Evolutionary conservation across 2,888 invertebrate species (phyloP).

Genomic region (Meiosimyza platycephala): DNA sequence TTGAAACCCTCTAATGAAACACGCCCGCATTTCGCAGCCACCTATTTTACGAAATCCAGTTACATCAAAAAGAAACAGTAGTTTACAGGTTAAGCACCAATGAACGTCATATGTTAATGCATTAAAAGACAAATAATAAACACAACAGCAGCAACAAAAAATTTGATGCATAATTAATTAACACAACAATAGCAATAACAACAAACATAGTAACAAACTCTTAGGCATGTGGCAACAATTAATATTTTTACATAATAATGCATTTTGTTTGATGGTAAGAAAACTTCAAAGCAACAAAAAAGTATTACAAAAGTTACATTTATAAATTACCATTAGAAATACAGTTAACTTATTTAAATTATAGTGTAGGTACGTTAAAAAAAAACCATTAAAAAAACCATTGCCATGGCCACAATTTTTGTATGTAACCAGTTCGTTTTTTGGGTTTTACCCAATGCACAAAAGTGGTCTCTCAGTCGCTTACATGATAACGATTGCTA

Average conservation of each 20-base stretch:
- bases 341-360: too few relatives aligned
- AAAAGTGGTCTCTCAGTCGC: conserved; percentile 48
- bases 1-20: too few relatives aligned
- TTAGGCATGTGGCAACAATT: conserved; percentile 15
- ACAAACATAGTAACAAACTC: too few relatives aligned
- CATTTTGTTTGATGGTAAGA: neutral
- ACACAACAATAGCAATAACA: too few relatives aligned
- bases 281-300: conserved; percentile 35
- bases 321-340: conserved; percentile 35
- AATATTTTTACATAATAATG: neutral
- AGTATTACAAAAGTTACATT: conserved; percentile 11
- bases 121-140: neutral
- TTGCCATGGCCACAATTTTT: conserved; percentile 55
- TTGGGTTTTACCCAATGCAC: neutral
- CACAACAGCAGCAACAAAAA: neutral
- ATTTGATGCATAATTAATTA: neutral
- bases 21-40: too few relatives aligned
- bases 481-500: conserved; percentile 36
- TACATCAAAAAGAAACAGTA: too few relatives aligned
- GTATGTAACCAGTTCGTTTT: conserved; percentile 15
- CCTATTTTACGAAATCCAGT: too few relatives aligned
- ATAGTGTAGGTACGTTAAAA: too few relatives aligned
- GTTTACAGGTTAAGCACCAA: too few relatives aligned
- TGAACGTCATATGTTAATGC: too few relatives aligned
- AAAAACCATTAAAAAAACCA: conserved; percentile 48